Base-by-base conservation (phyloP, 2,888 invertebrate species). In the Pristionchus exspectatus region DNA sequence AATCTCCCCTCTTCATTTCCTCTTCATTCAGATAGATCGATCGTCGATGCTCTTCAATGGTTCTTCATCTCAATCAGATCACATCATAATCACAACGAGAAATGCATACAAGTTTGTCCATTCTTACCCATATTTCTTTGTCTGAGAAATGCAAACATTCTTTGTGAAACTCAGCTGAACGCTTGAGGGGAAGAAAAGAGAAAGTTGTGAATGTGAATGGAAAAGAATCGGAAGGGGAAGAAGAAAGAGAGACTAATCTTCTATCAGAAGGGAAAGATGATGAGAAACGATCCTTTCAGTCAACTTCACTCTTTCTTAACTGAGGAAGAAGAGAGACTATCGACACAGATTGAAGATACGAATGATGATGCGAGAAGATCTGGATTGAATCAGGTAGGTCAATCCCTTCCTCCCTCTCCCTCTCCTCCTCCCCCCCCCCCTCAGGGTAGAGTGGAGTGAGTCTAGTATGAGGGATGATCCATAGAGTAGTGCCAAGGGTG, bases 21-120 rank as follows among this genome's bases (percentile, higher is more conserved):
- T 30, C 77, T 56, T 77, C 81, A 30, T 74, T 24, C 27, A 74
- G 74, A 18, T 3, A 21, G 74, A 74, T 74, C 74, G 74, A 74
- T 74, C 74, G 74, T 74, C 74, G 74, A 74, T 74, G 74, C 74
- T 74, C 74, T 74, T 74, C 33, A 74, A 74, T 74, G 74, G 74
- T 14, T 30, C 74, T 16, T 74, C 74, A 16, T 74, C 74, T n/a
- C 74, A 74, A 38, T 30, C 74, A 74, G 74, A 74, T 74, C 74
- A 38, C 74, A 74, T 74, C 74, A 74, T 74, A 74, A 21, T 74
- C 74, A 33, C 74, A 10, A 74, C 74, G 12, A 74, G 74, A 21
- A 74, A 74, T 74, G 74, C 74, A 74, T 74, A 74, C 74, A 74
- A 74, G 74, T 74, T 54, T 2, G 50, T 50, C 54, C 50, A 21